phyloP scores from a whole-genome alignment of 2,113 vertebrate genomes.

The Crotalus tigris region DNA sequence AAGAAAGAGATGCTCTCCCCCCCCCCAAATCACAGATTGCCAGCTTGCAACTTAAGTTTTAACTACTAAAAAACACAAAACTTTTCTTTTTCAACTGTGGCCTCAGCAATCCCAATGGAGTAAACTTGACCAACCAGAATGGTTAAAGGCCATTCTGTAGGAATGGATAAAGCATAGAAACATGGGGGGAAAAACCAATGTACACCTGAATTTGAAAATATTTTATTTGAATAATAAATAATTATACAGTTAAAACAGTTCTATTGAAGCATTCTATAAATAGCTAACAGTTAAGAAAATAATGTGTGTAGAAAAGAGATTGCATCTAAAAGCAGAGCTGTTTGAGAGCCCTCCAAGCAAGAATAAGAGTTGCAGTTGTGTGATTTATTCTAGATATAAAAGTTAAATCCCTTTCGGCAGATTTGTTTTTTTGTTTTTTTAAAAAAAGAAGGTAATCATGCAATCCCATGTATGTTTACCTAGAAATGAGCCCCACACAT shows the following conservation, averaged over 20 bases:
- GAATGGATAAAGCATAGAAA: not conserved
- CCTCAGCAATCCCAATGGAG: not conserved
- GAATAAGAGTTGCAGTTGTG: constrained; percentile 69
- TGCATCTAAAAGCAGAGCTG: constrained; percentile 97
- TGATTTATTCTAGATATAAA: constrained; percentile 79
- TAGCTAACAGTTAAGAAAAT: constrained; percentile 99
- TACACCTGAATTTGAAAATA: constrained; percentile 90
- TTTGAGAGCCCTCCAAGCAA: constrained; percentile 71
- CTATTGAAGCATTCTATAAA: constrained; percentile 99
- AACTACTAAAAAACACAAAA: not conserved
- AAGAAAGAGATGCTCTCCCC: not conserved
- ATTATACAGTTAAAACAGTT: constrained; percentile 94
- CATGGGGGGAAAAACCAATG: not conserved
- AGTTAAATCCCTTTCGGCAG: constrained; percentile 75
- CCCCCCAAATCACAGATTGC: too few species aligned
- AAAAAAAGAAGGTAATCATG: constrained; percentile 36
- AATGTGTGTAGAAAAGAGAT: constrained; percentile 99
- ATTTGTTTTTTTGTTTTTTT: constrained; percentile 64
- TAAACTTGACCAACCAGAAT: not conserved
- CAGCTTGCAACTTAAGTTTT: not conserved
- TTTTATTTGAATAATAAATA: constrained; percentile 96
- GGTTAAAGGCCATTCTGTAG: not conserved
- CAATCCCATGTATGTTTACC: not conserved
- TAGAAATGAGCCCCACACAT: constrained; percentile 4
- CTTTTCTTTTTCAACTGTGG: not conserved